Evolutionary conservation across 2,797 vertebrate genomes (phyloP), one percentile per base, ranked within the genome.

Genomic region (Sciaenops ocellatus): DNA sequence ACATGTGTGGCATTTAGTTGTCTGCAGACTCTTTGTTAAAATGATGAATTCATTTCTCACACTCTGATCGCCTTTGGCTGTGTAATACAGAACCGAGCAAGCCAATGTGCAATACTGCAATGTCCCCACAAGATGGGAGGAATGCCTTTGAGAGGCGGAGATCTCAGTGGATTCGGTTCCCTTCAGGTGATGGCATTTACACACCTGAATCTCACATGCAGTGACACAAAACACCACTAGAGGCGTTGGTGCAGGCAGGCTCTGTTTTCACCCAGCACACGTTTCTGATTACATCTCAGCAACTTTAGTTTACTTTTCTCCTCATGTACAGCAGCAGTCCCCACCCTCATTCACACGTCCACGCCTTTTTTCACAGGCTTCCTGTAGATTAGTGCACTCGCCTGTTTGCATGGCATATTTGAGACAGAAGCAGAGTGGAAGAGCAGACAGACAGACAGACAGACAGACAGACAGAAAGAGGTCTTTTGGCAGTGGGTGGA

Each of bases 261-360:
- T 54, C 73, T 79, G 54, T 86, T 86, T 82, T 47, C 46, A 59
- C 30, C 62, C 66, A 79, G 83, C 82, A 88, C 69, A 73, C 85
- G 82, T 65, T 87, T 84, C 63, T 68, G 18, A 87, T 83, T 44
- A 76, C 52, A 55, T 56, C 62, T 12, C 13, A 66, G n/a, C 24
- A 77, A 55, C 42, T 65, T 54, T 16, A 26, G 18, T 67, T 11
- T 22, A 44, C 54, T 80, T 46, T 65, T 1, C 38, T 26, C 1
- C 16, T 1, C 6, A 2, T 24, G n/a, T 4, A 17, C 54, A 65
- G 10, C 46, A 54, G 6, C 15, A 60, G 41, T 28, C 67, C 50
- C 79, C 62, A 4, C 70, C 66, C 63, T 44, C 10, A 22, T 57
- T 34, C 51, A 26, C 52, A 47, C 10, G 18, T 22, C 34, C 71